Percentiles rank a stretch among this genome's conserved stretches.
Evolutionary conservation across 2,888 invertebrate genomes (phyloP).

Genomic region (Andrena chrysosceles): DNA sequence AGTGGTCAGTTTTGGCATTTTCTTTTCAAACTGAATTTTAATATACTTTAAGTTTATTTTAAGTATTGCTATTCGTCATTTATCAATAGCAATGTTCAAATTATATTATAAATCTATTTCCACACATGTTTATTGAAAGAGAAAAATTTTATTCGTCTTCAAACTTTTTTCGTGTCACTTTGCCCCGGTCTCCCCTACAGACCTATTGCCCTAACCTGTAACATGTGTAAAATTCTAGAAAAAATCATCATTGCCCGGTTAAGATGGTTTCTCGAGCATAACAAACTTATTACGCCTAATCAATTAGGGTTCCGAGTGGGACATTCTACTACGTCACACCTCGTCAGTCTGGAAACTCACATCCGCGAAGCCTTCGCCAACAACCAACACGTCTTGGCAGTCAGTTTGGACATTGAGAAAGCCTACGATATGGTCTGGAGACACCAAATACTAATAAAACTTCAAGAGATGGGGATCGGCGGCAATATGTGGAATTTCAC

Average conservation of each 20-base stretch:
- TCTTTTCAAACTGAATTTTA: no score
- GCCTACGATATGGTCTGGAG: constrained; percentile 45
- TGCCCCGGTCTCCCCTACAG: no score
- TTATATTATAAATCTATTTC: no score
- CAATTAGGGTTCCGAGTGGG: constrained; percentile 13
- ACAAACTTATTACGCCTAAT: background rate
- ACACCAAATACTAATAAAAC: constrained; percentile 23
- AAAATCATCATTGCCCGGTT: constrained; percentile 59
- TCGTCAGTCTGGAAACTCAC: background rate
- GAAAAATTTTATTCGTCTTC: no score
- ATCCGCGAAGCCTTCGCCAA: constrained; percentile 9
- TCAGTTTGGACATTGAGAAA: constrained; percentile 18
- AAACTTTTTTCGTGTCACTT: no score
- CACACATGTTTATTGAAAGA: no score
- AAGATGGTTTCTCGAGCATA: constrained; percentile 56
- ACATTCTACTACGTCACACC: constrained; percentile 10
- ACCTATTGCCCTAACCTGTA: constrained; percentile 47
- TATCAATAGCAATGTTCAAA: no score
- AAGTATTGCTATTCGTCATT: no score
- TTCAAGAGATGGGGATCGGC: constrained; percentile 13
- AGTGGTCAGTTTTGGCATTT: no score
- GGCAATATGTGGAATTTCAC: constrained; percentile 26
- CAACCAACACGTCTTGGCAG: background rate
- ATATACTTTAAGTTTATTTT: no score
- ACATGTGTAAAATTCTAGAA: constrained; percentile 59